phyloP scores from a whole-genome alignment of 2,113 vertebrate genomes.

The Actenoides hombroni region DNA sequence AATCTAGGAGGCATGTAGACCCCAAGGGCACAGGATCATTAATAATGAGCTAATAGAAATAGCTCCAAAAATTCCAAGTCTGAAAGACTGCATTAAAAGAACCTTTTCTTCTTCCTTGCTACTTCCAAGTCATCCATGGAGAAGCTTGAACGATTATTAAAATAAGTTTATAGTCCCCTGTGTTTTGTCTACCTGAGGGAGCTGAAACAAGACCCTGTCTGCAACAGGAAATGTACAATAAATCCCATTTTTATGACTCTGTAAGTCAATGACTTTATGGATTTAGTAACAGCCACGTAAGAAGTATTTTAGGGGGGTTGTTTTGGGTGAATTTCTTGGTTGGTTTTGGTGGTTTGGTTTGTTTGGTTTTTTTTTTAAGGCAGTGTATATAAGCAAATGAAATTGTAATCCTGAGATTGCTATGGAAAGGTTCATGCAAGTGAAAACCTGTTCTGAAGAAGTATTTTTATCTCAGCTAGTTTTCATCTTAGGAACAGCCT shows the following conservation, averaged over 20 bases:
- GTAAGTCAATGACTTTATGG: conserved; percentile 53
- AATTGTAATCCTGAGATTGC: neutral
- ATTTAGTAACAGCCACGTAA: conserved; percentile 38
- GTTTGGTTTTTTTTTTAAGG: neutral
- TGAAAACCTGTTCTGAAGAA: neutral
- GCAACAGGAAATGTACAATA: conserved; percentile 67
- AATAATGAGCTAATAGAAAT: neutral
- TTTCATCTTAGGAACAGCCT: neutral
- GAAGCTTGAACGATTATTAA: conserved; percentile 31
- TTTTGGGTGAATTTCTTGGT: neutral
- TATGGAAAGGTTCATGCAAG: neutral
- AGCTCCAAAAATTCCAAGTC: neutral
- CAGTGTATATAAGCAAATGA: conserved; percentile 13
- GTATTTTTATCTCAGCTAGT: neutral
- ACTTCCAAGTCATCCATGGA: neutral
- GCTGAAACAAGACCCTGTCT: conserved; percentile 19
- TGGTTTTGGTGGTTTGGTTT: neutral
- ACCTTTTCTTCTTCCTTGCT: conserved; percentile 16
- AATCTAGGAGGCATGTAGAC: neutral
- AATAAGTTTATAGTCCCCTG: conserved; percentile 42
- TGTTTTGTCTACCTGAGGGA: conserved; percentile 56
- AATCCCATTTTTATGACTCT: conserved; percentile 69
- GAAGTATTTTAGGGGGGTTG: conserved; percentile 5
- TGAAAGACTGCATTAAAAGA: neutral
- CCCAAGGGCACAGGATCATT: neutral